Evolutionary conservation across 2,797 vertebrate genomes (phyloP), one percentile per base, ranked within the genome.

Genomic region (Mormyrops boulengeri): DNA sequence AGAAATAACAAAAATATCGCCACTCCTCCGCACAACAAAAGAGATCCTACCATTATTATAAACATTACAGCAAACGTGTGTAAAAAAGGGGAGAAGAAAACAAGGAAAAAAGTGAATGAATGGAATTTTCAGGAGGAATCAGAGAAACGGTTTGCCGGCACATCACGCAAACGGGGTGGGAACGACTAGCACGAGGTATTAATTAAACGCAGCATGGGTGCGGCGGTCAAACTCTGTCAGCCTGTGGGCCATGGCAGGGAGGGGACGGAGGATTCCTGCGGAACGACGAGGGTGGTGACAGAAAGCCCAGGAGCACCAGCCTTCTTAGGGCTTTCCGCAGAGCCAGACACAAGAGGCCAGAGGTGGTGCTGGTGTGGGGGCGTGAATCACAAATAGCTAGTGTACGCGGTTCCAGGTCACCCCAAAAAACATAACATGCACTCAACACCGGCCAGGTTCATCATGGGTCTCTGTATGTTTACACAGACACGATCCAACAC

Each of bases 281-380:
- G 82, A 92, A 92, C 49, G 88, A 66, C 8, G 17, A 90, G 88
- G 50, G 88, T 88, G 91, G 89, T 90, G 91, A 92, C 87, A 92
- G 89, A 77, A 91, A 22, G 90, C 91, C 89, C 89, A 88, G 92
- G 85, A 82, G 91, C 92, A 88, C 90, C 91, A n/a, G 92, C 95
- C 95, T 95, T 95, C 92, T 96, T 96, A 95, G 94, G 95, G 93
- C 94, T 95, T 95, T 69, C 26, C 1, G 38, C 88, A 90, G 91
- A 88, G 90, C 90, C 4, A 66, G 62, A 12, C 26, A 60, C 19
- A 34, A 2, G 26, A 11, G 66, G 3, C 22, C 22, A 34, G 93
- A 92, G 92, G 89, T 84, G 89, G 14, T 90, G 73, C 53, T 19
- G 17, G 53, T 5, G 82, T 49, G 89, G 91, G 90, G 88, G 41